Evolutionary conservation across 1,140 invertebrate species (phyloP), one percentile per base, ranked within the genome.

Genomic region (Rhyzopertha dominica): DNA sequence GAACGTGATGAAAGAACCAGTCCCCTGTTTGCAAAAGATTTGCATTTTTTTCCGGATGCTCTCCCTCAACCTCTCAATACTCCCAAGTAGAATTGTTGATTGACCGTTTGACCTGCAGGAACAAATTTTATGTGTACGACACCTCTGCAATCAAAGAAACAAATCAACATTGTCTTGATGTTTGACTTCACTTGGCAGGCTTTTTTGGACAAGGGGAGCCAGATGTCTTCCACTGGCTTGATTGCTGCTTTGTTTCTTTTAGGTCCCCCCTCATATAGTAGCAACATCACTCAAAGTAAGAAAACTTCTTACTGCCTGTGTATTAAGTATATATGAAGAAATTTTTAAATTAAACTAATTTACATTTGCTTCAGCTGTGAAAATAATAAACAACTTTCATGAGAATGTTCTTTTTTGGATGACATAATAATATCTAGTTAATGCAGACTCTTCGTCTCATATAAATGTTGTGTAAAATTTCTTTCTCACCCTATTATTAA

Each of bases 161-260:
- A 28, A 41, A 47, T 23, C 19, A 48, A 20, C 22, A 48, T 49
- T 24, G 45, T 18, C 22, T 47, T 47, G 24, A 44, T 45, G 5
- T 32, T 47, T 32, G 22, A 42, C 20, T 45, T 30, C 4, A 28
- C 22, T 41, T 30, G 9, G 28, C 45, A 18, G 17, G 29, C 29
- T 48, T 48, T 47, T 47, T 47, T 5, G 44, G 23, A 20, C 16
- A 16, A 34, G 49, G 40, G 28, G 49, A 40, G 18, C 10, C 32
- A 42, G 26, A n/a, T 16, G 49, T 44, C 26, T 47, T 48, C 47
- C 49, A 48, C 22, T 47, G 22, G 9, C 47, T 29, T 28, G 18
- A 43, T 49, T 60, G 50, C 17, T 17, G 47, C 48, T 56, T 56
- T 58, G n/a, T n/a, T n/a, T n/a, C n/a, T n/a, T n/a, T n/a, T n/a